Conservation (phyloP, 2,113 vertebrate genomes). For the Stictonetta naevosa region DNA sequence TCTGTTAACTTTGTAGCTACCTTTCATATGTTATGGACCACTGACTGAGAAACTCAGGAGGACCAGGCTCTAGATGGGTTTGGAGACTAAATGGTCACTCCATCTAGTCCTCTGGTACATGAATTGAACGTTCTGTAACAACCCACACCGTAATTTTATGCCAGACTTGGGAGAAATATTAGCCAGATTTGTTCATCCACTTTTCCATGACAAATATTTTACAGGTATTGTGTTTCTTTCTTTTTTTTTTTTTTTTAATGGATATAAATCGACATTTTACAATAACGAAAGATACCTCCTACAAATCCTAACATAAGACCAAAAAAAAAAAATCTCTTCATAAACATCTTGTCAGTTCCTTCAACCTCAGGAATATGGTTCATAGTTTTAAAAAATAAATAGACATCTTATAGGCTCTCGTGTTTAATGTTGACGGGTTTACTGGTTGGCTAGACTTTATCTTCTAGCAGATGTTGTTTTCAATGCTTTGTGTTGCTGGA, state of each 20-base stretch:
- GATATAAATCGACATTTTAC: neutral
- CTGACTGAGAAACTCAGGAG: neutral
- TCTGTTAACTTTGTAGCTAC: neutral
- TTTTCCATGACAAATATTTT: neutral
- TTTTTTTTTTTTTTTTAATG: no score
- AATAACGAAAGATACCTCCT: neutral
- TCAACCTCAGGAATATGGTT: neutral
- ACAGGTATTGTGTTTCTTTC: neutral
- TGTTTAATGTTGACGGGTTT: conserved; percentile 41
- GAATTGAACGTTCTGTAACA: neutral
- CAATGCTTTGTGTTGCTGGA: neutral
- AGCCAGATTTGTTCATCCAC: neutral
- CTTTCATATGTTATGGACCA: neutral
- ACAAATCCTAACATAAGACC: neutral
- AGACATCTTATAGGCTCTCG: neutral
- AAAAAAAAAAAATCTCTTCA: neutral
- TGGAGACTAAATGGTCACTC: neutral
- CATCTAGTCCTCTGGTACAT: neutral
- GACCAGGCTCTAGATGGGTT: neutral
- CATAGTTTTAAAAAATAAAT: neutral
- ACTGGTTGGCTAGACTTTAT: conserved; percentile 44
- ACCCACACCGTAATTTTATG: neutral
- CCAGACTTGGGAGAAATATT: neutral
- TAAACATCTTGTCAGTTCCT: neutral
- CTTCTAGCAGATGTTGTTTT: conserved; percentile 30